Percentiles rank a stretch among this genome's conserved stretches.
Evolutionary conservation across 2,797 vertebrate genomes (phyloP).

Genomic region (Malurus leucopterus): DNA sequence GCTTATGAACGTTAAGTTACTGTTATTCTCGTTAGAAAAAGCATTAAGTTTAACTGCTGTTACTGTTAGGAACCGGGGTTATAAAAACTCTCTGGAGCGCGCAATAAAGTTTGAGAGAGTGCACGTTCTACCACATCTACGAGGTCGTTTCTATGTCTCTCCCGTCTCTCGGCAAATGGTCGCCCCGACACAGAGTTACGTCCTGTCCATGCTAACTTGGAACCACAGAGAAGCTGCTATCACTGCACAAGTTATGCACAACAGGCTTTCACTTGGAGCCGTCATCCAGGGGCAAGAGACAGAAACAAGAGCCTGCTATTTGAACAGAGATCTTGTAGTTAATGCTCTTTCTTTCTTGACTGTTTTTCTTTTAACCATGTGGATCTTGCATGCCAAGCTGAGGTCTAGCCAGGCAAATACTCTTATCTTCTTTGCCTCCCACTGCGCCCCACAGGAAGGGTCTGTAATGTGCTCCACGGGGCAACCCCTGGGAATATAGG

Average conservation of each 20-base stretch:
- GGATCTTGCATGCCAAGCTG: not conserved
- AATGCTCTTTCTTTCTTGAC: not conserved
- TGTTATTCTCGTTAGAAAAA: too few species aligned
- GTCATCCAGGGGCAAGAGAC: not conserved
- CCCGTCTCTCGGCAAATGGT: too few species aligned
- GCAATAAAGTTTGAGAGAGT: too few species aligned
- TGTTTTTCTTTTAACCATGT: not conserved
- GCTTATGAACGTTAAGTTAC: too few species aligned
- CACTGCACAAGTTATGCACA: not conserved
- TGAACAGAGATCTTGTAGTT: not conserved
- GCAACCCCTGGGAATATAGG: rapidly evolving
- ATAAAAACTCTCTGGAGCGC: too few species aligned
- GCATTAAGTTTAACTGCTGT: too few species aligned
- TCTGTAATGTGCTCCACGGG: not conserved
- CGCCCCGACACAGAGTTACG: not conserved
- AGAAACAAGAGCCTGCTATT: not conserved
- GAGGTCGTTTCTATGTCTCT: too few species aligned
- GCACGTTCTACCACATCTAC: too few species aligned
- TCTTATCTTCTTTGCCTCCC: not conserved
- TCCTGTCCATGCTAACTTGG: not conserved
- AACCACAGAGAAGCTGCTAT: not conserved
- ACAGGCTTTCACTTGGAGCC: not conserved
- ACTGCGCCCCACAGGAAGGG: not conserved
- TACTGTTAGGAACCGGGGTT: too few species aligned
- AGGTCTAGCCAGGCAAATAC: not conserved